Conservation (phyloP, 2,888 invertebrate species). For the Drosophila meridionalis region DNA sequence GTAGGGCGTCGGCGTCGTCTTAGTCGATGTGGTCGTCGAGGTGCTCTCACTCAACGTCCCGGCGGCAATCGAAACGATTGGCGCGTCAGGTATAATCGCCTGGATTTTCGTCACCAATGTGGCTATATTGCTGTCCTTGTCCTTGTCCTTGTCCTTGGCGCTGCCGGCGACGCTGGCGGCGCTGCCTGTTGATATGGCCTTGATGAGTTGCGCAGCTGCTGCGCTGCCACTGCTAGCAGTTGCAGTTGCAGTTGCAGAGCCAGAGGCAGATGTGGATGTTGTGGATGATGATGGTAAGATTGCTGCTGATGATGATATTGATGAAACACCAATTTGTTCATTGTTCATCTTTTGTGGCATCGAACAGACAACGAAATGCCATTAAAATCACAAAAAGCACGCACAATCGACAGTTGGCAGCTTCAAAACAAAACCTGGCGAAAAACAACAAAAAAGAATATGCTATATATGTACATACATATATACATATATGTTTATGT, state of each 20-base stretch:
- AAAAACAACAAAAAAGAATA: neutral
- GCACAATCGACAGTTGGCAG: conserved; percentile 19
- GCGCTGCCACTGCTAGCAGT: conserved; percentile 32
- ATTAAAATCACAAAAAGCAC: conserved; percentile 54
- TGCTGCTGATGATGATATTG: conserved; percentile 54
- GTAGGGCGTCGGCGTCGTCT: conserved; percentile 80
- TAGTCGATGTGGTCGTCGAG: conserved; percentile 82
- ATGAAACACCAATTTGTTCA: conserved; percentile 78
- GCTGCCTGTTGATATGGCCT: conserved; percentile 63
- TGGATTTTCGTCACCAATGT: conserved; percentile 65
- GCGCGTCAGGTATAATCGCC: conserved; percentile 80
- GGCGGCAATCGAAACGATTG: conserved; percentile 82
- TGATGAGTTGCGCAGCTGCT: conserved; percentile 59
- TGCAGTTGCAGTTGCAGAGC: conserved; percentile 43
- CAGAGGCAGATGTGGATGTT: conserved; percentile 36
- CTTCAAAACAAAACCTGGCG: conserved; percentile 20
- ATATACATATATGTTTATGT: neutral
- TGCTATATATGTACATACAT: neutral
- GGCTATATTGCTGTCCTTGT: conserved; percentile 36
- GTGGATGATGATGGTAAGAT: conserved; percentile 35
- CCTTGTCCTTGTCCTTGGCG: conserved; percentile 5
- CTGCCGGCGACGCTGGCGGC: conserved; percentile 21
- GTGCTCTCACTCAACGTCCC: conserved; percentile 81
- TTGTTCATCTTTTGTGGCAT: conserved; percentile 79
- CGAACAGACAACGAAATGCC: conserved; percentile 70